Evolutionary conservation across 2,113 vertebrate species (phyloP).

Genomic region (Apus apus): DNA sequence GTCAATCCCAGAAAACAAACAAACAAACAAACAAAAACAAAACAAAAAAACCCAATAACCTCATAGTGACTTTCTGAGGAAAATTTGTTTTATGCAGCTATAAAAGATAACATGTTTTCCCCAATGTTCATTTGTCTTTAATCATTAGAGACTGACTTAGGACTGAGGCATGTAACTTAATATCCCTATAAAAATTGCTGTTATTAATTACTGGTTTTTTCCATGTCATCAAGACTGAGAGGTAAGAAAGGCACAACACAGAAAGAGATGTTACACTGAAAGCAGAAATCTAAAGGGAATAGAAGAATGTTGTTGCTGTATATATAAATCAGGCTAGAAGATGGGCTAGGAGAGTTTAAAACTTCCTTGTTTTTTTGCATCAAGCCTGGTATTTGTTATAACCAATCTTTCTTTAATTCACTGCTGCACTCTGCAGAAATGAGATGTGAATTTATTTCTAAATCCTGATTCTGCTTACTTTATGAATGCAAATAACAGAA

Average conservation of each 20-base stretch:
- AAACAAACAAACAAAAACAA: neutral
- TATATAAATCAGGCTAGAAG: neutral
- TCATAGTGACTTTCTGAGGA: neutral
- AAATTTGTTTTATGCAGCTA: neutral
- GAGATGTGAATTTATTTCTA: neutral
- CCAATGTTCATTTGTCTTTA: neutral
- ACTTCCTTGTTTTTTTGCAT: neutral
- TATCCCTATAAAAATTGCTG: neutral
- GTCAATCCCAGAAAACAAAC: neutral
- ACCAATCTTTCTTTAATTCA: neutral
- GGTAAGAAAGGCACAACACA: neutral
- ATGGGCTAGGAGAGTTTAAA: neutral
- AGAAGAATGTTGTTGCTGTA: neutral
- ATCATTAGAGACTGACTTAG: neutral
- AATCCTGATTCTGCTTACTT: neutral
- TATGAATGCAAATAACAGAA: neutral
- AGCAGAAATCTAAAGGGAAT: neutral
- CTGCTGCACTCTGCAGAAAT: neutral
- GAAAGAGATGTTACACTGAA: neutral
- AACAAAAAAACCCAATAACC: too few relatives aligned
- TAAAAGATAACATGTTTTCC: neutral
- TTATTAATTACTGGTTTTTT: neutral
- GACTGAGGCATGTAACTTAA: neutral
- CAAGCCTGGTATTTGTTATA: neutral
- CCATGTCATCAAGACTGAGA: neutral